Conservation (phyloP, 37 sponge, comb jelly and placozoan species). For the Petrosia ficiformis region DNA sequence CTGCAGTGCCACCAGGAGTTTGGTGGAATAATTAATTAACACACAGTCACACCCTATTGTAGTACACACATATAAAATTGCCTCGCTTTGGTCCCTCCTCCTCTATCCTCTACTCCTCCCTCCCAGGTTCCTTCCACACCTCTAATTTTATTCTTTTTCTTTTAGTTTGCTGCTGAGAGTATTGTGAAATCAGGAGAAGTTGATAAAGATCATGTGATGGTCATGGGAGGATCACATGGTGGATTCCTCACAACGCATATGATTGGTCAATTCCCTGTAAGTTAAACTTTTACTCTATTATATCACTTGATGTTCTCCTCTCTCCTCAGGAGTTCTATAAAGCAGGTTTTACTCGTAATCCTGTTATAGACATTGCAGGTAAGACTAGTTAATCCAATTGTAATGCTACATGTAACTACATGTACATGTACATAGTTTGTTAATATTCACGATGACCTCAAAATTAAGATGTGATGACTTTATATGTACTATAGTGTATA, state of each 20-base stretch:
- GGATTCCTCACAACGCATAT: constrained; percentile 91
- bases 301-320: not conserved
- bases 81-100: not conserved
- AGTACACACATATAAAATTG: no score
- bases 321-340: constrained; percentile 74
- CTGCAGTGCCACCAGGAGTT: no score
- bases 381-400: no score
- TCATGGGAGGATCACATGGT: constrained; percentile 96
- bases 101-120: not conserved
- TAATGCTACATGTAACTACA: no score
- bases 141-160: no score
- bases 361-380: constrained; percentile 84
- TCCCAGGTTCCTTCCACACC: no score
- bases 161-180: constrained; percentile 53
- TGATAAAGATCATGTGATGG: constrained; percentile 65
- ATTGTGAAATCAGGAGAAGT: constrained; percentile 46
- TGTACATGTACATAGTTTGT: no score
- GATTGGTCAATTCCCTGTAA: constrained; percentile 91
- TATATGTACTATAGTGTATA: no score
- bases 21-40: no score
- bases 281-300: constrained; percentile 21
- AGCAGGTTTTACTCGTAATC: constrained; percentile 85
- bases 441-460: no score
- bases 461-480: no score
- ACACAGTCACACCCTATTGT: no score